A percentile compares a stretch with the other conserved stretches of the same genome.
Conservation (phyloP, 2,797 vertebrate genomes). For the Rhinogobio ventralis region DNA sequence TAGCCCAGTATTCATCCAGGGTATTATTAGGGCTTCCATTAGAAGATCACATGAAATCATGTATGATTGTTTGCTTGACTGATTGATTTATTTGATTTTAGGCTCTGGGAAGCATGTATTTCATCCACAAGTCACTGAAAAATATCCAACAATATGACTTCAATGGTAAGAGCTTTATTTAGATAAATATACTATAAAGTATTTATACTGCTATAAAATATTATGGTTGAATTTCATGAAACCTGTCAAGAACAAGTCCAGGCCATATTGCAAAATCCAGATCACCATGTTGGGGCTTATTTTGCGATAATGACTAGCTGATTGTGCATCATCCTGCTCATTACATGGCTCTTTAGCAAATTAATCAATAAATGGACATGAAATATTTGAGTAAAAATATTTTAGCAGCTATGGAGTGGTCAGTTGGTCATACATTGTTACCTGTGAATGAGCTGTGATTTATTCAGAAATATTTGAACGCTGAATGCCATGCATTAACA, state of each 20-base stretch:
- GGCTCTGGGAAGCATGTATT: constrained; percentile 87
- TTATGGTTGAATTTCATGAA: background rate
- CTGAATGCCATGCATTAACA: background rate
- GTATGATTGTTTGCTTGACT: constrained; percentile 48
- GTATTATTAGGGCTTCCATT: background rate
- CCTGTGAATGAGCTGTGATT: background rate
- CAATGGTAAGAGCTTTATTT: constrained; percentile 74
- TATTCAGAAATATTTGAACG: background rate
- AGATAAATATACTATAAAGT: background rate
- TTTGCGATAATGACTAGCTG: background rate
- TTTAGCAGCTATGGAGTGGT: background rate
- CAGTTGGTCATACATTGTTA: background rate
- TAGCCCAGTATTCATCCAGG: background rate
- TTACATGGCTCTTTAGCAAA: background rate
- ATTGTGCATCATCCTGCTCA: background rate
- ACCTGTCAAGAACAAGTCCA: background rate
- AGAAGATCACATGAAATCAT: constrained; percentile 2
- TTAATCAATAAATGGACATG: background rate
- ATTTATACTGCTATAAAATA: background rate
- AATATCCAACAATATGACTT: constrained; percentile 84
- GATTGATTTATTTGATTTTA: constrained; percentile 64
- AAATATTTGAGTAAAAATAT: background rate
- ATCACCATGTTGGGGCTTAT: background rate
- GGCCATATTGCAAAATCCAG: background rate
- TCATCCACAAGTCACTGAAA: constrained; percentile 82